Percentiles rank a stretch among this genome's conserved stretches.
phyloP scores from a whole-genome alignment of 2,113 vertebrate species.

The Todiramphus chloris region DNA sequence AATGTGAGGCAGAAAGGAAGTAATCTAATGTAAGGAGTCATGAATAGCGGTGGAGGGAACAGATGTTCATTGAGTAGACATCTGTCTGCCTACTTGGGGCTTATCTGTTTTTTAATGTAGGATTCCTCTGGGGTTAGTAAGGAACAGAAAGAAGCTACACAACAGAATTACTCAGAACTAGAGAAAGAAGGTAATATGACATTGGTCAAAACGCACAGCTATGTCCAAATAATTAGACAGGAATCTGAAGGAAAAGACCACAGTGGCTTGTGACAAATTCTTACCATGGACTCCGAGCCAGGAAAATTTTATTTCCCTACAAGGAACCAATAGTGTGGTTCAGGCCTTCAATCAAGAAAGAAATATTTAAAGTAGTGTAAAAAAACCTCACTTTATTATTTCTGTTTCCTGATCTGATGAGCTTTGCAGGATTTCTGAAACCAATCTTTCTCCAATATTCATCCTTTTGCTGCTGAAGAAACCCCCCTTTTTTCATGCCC shows the following conservation, averaged over 20 bases:
- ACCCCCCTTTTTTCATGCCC: not conserved
- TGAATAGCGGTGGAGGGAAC: not conserved
- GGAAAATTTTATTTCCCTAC: not conserved
- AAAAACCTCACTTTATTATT: not conserved
- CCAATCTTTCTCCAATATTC: not conserved
- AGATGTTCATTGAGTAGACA: not conserved
- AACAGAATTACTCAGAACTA: not conserved
- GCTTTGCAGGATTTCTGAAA: not conserved
- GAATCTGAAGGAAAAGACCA: not conserved
- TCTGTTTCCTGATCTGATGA: not conserved
- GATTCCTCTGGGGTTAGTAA: not conserved
- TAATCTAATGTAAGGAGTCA: not conserved
- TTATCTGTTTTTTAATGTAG: not conserved
- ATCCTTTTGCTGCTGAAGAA: not conserved
- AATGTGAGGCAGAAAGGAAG: not conserved
- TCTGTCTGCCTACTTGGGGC: not conserved
- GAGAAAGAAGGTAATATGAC: not conserved
- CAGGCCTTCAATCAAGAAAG: not conserved
- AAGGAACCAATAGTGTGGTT: not conserved
- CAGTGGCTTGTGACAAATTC: not conserved
- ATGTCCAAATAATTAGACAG: not conserved
- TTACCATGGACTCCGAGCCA: fast-evolving
- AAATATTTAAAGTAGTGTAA: not conserved
- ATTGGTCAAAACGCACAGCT: not conserved
- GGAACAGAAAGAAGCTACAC: not conserved